These are phyloP conservation scores for Solenopsis fugax DNA, from an alignment of 1,140 invertebrate genomes.

Conservation along the genomic window DNA sequence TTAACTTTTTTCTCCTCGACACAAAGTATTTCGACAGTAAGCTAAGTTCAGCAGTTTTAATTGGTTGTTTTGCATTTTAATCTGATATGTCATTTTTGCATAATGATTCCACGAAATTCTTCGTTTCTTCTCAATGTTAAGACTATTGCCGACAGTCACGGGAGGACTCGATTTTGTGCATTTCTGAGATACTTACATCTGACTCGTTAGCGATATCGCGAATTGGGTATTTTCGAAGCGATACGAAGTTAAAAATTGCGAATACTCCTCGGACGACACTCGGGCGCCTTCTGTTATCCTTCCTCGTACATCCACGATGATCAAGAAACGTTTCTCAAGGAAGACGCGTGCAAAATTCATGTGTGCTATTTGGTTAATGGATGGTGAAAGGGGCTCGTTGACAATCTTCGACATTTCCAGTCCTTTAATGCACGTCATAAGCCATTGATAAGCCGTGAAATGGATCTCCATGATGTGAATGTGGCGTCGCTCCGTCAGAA, in stretches of 20 bases:
- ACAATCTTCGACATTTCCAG: constrained; percentile 82
- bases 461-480: constrained; percentile 45
- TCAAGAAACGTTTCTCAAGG: constrained; percentile 48
- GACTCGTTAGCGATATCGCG: constrained; percentile 23
- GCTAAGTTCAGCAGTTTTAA: neutral
- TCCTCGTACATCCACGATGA: constrained; percentile 11
- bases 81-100: neutral
- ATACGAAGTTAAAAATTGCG: constrained; percentile 46
- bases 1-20: neutral
- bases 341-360: constrained; percentile 77
- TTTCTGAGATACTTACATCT: constrained; percentile 23
- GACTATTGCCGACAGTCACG: neutral
- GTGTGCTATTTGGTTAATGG: constrained; percentile 81
- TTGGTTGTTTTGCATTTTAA: neutral
- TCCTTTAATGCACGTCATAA: constrained; percentile 84
- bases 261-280: neutral
- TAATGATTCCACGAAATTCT: constrained; percentile 29
- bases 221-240: constrained; percentile 24
- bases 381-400: constrained; percentile 80
- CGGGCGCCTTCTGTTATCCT: constrained; percentile 19
- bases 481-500: neutral
- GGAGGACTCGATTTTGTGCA: neutral
- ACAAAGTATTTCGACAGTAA: neutral
- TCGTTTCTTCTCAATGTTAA: neutral
- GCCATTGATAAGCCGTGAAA: constrained; percentile 79